Evolutionary conservation across 1,140 invertebrate genomes (phyloP).

Genomic region (Drosophila arawakana): DNA sequence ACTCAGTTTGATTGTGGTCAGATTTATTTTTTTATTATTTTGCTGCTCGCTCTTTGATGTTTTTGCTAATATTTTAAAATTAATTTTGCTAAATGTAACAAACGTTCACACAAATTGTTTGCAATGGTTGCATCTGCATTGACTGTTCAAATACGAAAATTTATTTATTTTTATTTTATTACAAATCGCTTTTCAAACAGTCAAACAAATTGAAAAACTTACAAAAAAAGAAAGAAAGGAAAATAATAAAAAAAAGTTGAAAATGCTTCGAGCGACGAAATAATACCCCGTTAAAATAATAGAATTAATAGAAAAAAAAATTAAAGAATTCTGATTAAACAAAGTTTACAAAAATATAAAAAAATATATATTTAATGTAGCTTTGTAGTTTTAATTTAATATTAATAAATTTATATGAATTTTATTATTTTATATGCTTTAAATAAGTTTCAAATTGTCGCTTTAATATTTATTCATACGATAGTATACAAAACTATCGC

Average conservation of each 20-base stretch:
- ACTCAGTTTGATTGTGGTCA: background rate
- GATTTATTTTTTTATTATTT: background rate
- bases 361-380: too few species aligned
- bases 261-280: background rate
- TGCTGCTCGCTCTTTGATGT: slow-evolving; percentile 1
- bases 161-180: background rate
- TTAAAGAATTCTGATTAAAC: too few species aligned
- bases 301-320: too few species aligned
- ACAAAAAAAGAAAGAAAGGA: background rate
- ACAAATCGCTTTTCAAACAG: slow-evolving; percentile 11
- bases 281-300: background rate
- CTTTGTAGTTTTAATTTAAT: too few species aligned
- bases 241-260: background rate
- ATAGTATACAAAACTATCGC: too few species aligned
- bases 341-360: too few species aligned
- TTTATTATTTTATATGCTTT: too few species aligned
- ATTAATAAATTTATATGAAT: too few species aligned
- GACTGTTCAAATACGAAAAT: background rate
- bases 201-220: background rate
- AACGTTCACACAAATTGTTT: slow-evolving; percentile 4
- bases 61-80: slow-evolving; percentile 21
- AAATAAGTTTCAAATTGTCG: too few species aligned
- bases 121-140: slow-evolving; percentile 10
- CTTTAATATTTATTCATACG: too few species aligned
- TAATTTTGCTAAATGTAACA: slow-evolving; percentile 35